Base-by-base conservation (phyloP, 2,113 vertebrate species). In the Tupaia chinensis region DNA sequence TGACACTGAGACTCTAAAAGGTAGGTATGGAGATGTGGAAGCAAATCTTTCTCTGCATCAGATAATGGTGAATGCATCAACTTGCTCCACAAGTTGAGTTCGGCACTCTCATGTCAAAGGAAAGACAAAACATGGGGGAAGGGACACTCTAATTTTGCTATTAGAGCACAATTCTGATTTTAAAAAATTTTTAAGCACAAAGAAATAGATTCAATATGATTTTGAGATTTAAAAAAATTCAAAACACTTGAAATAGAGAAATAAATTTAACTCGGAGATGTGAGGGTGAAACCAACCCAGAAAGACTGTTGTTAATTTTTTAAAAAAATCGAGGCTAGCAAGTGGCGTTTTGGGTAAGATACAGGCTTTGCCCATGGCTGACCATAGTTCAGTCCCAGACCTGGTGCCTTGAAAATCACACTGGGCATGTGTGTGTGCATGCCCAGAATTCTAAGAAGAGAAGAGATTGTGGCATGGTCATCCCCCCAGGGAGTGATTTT, bases 1-100 rank as follows among this genome's bases (percentile, higher is more conserved):
- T 97, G 99, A 99, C 65, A 98, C 99, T 0, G 99, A 99, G 95
- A 99, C 99, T 66, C 99, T 99, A 5, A 99, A 99, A 99, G 99
- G 99, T 99, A 97, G 60, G 98, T 92, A 56, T 66, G 58, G 13
- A 3, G 10, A 8, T 90, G 23, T 1, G 5, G 15, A 56, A 32
- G 25, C 16, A 32, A 84, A 19, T 65, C 27, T 66, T 91, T n/a
- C 22, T 84, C 79, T 88, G 83, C 82, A 69, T 85, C n/a, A 32
- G 20, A 61, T 25, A 17, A 12, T 78, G 27, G 68, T 19, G 70
- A 53, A 77, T 29, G 44, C 16, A 44, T 58, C 72, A 56, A 68
- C 9, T 81, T 66, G 72, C 91, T 77, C 68, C 22, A n/a, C 73
- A 94, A 29, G 58, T 32, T 77, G 56, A 69, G 63, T 27, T 74